Base-by-base conservation (phyloP, 2,113 vertebrate species). In the Entomyzon cyanotis region DNA sequence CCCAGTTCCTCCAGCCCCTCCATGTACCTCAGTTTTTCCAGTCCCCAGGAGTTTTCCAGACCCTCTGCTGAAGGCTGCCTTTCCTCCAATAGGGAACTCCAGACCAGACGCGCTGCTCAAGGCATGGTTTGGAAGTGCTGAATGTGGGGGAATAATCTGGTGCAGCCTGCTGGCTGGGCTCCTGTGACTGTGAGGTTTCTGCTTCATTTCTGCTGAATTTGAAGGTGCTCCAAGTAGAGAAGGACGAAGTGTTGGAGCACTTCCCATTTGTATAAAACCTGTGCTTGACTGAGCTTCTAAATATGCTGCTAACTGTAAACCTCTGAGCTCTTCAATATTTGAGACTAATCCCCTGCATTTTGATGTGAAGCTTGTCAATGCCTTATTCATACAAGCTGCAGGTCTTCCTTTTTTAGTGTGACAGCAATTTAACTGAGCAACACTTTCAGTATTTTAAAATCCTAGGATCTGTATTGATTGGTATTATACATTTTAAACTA, bases 21-120 rank as follows among this genome's bases (percentile, higher is more conserved):
- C 30, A 3, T 0, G 5, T 7, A 4, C 22, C 42, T n/a, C n/a
- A 17, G 1, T 30, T 20, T 8, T 3, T 41, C 15, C 64, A 58
- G 37, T 10, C 5, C 59, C 21, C n/a, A 2, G 2, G 33, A 25
- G 27, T 11, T n/a, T 17, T n/a, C 59, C 11, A 47, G 64, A 15
- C 7, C 30, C 35, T 49, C 16, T 52, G 19, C 33, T 62, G 11
- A 15, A 21, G 25, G 39, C 1, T 14, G n/a, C 15, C 30, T 39
- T 47, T 67, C 16, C 46, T 53, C 12, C 20, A 10, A 0, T 18
- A 37, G 58, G 37, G 24, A 81, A 2, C 46, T 10, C 17, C 84
- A 53, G 8, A 37, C 1, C 21, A 55, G n/a, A 27, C 4, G 19
- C 30, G 5, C 39, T 1, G 7, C 56, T 70, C 68, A 7, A 5